Conservation (phyloP, 2,113 vertebrate genomes). For the Petaurus breviceps region DNA sequence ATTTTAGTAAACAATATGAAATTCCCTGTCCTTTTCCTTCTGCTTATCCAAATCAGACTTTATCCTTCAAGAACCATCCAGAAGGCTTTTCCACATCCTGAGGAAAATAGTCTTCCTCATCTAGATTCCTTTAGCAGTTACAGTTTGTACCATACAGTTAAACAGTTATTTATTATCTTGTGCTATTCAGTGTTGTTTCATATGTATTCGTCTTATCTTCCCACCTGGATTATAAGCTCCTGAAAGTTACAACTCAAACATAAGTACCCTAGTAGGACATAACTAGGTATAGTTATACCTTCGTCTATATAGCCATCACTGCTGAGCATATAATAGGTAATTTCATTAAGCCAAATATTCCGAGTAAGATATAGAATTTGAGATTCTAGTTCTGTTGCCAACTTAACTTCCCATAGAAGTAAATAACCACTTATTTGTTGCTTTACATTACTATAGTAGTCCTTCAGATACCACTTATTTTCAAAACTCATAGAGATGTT, state of each 20-base stretch:
- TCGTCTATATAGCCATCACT: neutral
- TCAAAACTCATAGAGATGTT: neutral
- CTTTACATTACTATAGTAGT: neutral
- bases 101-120: neutral
- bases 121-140: neutral
- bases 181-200: constrained; percentile 1
- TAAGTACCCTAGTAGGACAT: neutral
- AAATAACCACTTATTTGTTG: neutral
- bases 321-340: neutral
- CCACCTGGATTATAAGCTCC: constrained; percentile 5
- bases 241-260: neutral
- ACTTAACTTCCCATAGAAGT: neutral
- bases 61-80: neutral
- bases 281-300: neutral
- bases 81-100: neutral
- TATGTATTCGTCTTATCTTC: neutral
- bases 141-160: constrained; percentile 23
- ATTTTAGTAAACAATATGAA: neutral
- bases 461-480: neutral
- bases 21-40: neutral
- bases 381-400: constrained; percentile 26
- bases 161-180: neutral
- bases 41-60: neutral
- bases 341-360: constrained; percentile 15
- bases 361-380: constrained; percentile 5